Conservation (phyloP, 1,140 invertebrate species). For the Pseudomyrmex concolor region DNA sequence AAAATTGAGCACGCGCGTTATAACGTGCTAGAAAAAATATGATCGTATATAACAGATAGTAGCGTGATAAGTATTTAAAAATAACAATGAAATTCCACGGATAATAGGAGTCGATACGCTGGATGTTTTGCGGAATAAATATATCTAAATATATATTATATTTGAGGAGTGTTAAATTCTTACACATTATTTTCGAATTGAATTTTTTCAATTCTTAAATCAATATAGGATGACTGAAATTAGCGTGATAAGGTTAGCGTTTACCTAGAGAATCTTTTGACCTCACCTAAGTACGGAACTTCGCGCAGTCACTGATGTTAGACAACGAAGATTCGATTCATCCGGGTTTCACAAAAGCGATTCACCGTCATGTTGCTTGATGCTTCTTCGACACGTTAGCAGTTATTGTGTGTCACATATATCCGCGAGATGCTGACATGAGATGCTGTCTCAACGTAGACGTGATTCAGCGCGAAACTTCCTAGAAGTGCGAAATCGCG, state of each 20-base stretch:
- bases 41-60: not conserved
- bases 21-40: constrained; percentile 8
- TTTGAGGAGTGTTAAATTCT: too few species aligned
- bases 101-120: too few species aligned
- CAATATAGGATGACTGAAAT: too few species aligned
- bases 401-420: constrained; percentile 38
- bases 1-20: constrained; percentile 37
- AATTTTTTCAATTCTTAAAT: too few species aligned
- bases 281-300: constrained; percentile 33
- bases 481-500: not conserved
- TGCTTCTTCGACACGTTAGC: constrained; percentile 18
- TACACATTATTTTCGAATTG: too few species aligned
- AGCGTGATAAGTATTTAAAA: constrained; percentile 48
- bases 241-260: constrained; percentile 40
- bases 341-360: constrained; percentile 56
- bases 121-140: too few species aligned
- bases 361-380: constrained; percentile 35
- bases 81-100: too few species aligned
- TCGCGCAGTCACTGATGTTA: constrained; percentile 32
- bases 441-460: not conserved
- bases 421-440: not conserved
- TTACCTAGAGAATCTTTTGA: constrained; percentile 54
- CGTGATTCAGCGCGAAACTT: constrained; percentile 13
- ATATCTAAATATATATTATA: too few species aligned
- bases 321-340: constrained; percentile 52